Evolutionary conservation across 2,797 vertebrate genomes (phyloP), one percentile per base, ranked within the genome.

Genomic region (Xerus rutilus): DNA sequence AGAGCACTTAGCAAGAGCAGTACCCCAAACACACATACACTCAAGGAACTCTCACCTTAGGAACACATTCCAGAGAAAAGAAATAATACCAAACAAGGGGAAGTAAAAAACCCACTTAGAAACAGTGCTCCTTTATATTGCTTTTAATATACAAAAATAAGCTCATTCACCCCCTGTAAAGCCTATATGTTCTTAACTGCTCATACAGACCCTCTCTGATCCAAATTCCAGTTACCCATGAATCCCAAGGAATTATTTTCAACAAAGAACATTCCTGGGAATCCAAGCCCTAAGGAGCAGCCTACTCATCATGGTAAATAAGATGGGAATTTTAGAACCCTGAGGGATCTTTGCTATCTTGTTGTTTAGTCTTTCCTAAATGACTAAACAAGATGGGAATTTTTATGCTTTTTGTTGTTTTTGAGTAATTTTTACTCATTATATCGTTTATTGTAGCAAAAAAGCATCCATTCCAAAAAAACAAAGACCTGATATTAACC

Each of bases 401-500:
- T 32, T 83, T 59, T 47, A 12, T 76, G n/a, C 69, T 57, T 57
- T 18, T 25, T 73, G 52, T 89, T 81, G 52, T 11, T 73, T 83
- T 67, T 59, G 39, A 52, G 25, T 62, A 35, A n/a, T 11, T 74
- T 94, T 95, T 78, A 86, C 74, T 91, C 18, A 18, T 69, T 15
- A 21, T 14, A 91, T 79, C 30, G 89, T 35, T 74, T 91, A 78
- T 18, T 83, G 76, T 32, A 86, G 43, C 39, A 91, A 83, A 96
- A 86, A 18, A 92, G 18, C 57, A 91, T 62, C 62, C 21, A 84
- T 32, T 67, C 21, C 72, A 43, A 83, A 57, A 94, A 82, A 64
- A 69, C 88, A 49, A 52, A 11, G 47, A 52, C 11, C 6, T 82
- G 49, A 35, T 18, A 86, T 54, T 81, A 93, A 69, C 3, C 17